These are phyloP conservation scores for Colistium nudipinnis DNA, from an alignment of 2,113 vertebrate genomes.

Conservation along the genomic window DNA sequence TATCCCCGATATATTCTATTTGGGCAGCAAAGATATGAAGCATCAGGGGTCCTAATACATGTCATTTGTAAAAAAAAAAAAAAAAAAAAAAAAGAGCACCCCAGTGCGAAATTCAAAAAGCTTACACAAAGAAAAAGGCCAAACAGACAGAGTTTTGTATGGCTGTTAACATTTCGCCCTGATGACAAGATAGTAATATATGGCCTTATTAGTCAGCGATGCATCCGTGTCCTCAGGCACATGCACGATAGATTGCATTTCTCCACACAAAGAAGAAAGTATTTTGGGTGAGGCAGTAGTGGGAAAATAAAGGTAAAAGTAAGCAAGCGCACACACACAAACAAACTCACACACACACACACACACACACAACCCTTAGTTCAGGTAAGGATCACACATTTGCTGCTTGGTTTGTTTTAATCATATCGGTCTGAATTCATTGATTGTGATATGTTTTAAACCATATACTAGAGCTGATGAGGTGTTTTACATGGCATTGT, in stretches of 20 bases:
- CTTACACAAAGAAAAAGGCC: conserved; percentile 34
- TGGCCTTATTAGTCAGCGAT: conserved; percentile 47
- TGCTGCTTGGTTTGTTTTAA: neutral
- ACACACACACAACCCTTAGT: neutral
- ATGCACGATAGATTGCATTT: conserved; percentile 13
- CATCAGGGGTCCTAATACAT: conserved; percentile 36
- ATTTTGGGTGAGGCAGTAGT: conserved; percentile 13
- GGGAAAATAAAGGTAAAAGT: neutral
- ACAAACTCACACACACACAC: too few species aligned
- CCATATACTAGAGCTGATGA: too few species aligned
- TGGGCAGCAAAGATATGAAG: conserved; percentile 52
- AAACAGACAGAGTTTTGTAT: conserved; percentile 29
- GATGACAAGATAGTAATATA: conserved; percentile 43
- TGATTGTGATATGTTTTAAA: neutral
- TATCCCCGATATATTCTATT: conserved; percentile 50
- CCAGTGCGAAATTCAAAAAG: conserved; percentile 31
- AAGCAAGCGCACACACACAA: too few species aligned
- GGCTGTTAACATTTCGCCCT: conserved; percentile 29
- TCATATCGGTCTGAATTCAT: neutral
- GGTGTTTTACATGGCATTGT: neutral
- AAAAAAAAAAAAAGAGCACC: too few species aligned
- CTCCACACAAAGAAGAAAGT: conserved; percentile 9
- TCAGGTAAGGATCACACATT: neutral
- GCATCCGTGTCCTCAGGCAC: conserved; percentile 43
- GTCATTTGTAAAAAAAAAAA: conserved; percentile 55